Conservation (phyloP, 2,888 invertebrate genomes). For the Ypsolopha sequella region DNA sequence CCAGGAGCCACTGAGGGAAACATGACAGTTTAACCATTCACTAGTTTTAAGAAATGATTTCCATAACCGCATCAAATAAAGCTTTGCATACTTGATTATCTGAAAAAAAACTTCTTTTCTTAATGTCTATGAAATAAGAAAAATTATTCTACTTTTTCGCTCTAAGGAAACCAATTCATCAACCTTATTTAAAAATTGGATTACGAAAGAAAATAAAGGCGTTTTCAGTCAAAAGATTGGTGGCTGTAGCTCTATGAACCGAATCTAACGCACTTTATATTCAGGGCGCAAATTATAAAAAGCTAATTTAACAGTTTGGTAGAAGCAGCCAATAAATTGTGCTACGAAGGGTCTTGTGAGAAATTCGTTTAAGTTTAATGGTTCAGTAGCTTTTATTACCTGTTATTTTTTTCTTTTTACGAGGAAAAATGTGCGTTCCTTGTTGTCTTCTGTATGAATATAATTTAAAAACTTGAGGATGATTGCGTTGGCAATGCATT, state of each 20-base stretch:
- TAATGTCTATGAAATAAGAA: too few species aligned
- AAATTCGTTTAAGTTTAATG: not conserved
- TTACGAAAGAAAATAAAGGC: not conserved
- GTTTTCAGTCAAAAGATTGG: not conserved
- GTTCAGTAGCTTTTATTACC: not conserved
- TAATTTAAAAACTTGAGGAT: not conserved
- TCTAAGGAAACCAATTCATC: too few species aligned
- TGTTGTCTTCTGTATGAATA: not conserved
- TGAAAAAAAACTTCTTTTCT: too few species aligned
- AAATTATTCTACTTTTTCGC: too few species aligned
- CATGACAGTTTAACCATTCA: too few species aligned
- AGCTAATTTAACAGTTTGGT: conserved; percentile 4
- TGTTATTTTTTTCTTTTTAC: not conserved
- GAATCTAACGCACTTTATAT: not conserved
- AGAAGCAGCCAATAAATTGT: conserved; percentile 2
- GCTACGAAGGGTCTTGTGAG: not conserved
- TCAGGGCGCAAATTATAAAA: not conserved
- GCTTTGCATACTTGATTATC: too few species aligned
- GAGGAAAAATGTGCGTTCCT: not conserved
- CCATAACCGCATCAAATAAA: too few species aligned
- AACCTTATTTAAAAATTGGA: not conserved
- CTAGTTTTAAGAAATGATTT: too few species aligned
- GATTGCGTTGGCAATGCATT: too few species aligned
- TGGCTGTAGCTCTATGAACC: not conserved
- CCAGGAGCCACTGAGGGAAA: too few species aligned